Evolutionary conservation across 1,140 invertebrate genomes (phyloP).

Genomic region (Chelonus insularis): DNA sequence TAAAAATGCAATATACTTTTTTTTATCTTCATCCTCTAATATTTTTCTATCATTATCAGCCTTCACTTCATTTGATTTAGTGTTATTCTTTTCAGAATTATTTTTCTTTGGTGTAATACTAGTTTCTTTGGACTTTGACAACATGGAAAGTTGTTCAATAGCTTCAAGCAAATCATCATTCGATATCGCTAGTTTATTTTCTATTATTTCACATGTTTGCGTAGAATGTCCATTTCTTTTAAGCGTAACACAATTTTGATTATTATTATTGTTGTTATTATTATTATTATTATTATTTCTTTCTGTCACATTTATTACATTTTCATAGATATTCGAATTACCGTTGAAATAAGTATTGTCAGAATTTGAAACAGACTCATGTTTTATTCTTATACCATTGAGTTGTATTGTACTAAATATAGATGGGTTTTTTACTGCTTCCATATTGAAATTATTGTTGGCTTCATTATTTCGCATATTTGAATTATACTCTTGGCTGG

Average conservation of each 20-base stretch:
- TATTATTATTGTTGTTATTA: no score
- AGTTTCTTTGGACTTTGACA: constrained; percentile 50
- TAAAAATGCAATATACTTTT: constrained; percentile 55
- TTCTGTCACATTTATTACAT: constrained; percentile 34
- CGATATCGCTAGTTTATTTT: constrained; percentile 59
- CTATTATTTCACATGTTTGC: constrained; percentile 49
- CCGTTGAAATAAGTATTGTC: constrained; percentile 43
- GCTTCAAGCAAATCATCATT: constrained; percentile 59
- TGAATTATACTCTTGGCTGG: no score
- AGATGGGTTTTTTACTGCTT: constrained; percentile 26
- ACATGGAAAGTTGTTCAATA: constrained; percentile 54
- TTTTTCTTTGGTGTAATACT: constrained; percentile 52
- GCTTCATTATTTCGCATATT: constrained; percentile 23
- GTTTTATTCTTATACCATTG: constrained; percentile 36
- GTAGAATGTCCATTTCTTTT: constrained; percentile 39
- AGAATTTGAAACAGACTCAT: constrained; percentile 35
- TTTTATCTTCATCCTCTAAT: constrained; percentile 48
- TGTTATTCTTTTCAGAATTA: constrained; percentile 57
- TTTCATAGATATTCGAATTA: constrained; percentile 52
- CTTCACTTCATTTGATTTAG: constrained; percentile 60
- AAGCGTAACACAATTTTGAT: constrained; percentile 38
- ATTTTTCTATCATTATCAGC: constrained; percentile 49
- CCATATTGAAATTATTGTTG: constrained; percentile 5
- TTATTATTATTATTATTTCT: no score
- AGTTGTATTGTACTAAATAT: constrained; percentile 39